Base-by-base conservation (phyloP, 2,113 vertebrate species). In the Urocitellus parryii region DNA sequence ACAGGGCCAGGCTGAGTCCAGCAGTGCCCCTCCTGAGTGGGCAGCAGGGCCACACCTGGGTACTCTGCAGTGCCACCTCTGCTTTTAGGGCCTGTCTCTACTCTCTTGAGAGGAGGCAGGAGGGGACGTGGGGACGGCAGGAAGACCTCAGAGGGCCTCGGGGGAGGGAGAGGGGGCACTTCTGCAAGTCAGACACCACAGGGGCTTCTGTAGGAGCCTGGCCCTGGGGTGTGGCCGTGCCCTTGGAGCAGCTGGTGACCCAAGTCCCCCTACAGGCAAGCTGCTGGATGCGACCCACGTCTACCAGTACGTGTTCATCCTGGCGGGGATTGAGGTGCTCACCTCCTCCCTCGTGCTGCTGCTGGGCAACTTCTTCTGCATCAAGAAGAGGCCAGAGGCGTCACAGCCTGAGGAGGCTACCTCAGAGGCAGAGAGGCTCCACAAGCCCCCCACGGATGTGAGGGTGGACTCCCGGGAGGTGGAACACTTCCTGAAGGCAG, bases 251-350 rank as follows among this genome's bases (percentile, higher is more conserved):
- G 61, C 34, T 25, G 51, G 51, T 94, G 74, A 96, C 67, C 6
- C n/a, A 29, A 24, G 81, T 80, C 67, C 51, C 48, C 74, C 67
- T 68, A 90, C 98, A 99, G 99, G 99, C 85, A 99, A 98, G 85
- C 98, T 99, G 92, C 92, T 99, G 98, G 99, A 99, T 10, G 97
- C 98, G 17, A 99, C 99, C 0, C 92, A 93, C 1, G 96, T 96
- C 53, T 99, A 99, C 98, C 99, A 99, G 99, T 99, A 98, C 3
- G 99, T 99, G 93, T 99, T 99, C 97, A 97, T 99, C 96, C 96
- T 99, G 98, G 99, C 99, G 13, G 99, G 99, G 67, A 97, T 97
- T 8, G 99, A 99, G 98, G 99, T 99, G 77, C 93, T 98, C 7
- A 97, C 98, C 45, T 99, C 99, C 0, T 99, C 99, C 48, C 72